phyloP scores from a whole-genome alignment of 2,797 vertebrate species.

The Odontamblyopus lacepedii region DNA sequence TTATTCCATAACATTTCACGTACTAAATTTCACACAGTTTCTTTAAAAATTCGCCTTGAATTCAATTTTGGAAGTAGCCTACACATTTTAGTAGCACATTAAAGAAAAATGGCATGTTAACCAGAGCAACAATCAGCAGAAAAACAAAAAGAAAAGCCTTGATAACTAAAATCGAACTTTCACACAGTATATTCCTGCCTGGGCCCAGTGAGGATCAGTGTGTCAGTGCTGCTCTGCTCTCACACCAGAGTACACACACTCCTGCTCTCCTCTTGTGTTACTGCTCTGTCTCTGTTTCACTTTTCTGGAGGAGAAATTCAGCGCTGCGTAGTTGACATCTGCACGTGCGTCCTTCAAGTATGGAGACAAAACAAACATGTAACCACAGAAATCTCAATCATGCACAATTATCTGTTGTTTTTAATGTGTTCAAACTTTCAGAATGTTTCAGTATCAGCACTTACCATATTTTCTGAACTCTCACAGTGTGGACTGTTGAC shows the following conservation, averaged over 20 bases:
- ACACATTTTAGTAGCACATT: too few species aligned
- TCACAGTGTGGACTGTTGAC: background rate
- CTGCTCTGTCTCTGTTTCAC: background rate
- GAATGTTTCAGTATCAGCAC: too few species aligned
- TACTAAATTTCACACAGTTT: too few species aligned
- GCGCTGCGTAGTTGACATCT: background rate
- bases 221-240: background rate
- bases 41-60: too few species aligned
- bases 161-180: too few species aligned
- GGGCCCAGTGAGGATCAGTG: background rate
- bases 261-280: conserved; percentile 1
- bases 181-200: too few species aligned
- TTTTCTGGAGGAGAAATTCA: conserved; percentile 11
- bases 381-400: background rate
- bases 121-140: background rate
- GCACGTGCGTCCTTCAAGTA: background rate
- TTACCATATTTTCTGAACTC: background rate
- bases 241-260: conserved; percentile 10
- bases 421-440: background rate
- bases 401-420: background rate
- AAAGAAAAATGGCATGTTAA: too few species aligned
- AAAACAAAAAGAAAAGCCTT: background rate
- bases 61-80: too few species aligned
- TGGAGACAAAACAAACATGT: background rate
- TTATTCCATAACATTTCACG: too few species aligned